Conservation (phyloP, 2,113 vertebrate species). For the Pterophyllum scalare region DNA sequence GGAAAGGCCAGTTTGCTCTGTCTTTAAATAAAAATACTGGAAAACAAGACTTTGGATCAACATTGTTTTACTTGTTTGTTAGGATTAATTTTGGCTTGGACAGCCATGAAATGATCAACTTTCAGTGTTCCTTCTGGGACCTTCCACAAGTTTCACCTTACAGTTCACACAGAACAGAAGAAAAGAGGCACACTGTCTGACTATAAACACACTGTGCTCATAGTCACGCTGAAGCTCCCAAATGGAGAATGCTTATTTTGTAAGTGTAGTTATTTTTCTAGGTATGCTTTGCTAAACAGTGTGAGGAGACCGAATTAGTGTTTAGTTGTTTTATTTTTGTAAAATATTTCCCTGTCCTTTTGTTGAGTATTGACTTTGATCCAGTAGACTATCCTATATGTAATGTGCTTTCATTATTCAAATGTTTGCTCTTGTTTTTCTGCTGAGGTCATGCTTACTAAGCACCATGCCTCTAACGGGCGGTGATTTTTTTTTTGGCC, state of each 20-base stretch:
- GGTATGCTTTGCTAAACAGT: background rate
- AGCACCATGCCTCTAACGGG: background rate
- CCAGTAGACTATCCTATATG: background rate
- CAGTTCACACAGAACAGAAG: slow-evolving; percentile 1
- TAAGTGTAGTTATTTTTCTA: background rate
- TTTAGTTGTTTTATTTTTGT: background rate
- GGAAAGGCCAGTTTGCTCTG: background rate
- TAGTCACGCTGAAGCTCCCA: background rate
- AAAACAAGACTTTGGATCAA: background rate
- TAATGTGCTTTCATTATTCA: background rate
- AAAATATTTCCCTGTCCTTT: background rate
- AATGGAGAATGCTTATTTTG: background rate
- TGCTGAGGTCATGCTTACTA: background rate
- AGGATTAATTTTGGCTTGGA: background rate
- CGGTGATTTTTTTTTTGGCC: rapidly evolving
- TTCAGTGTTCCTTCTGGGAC: background rate
- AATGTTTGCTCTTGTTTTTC: background rate
- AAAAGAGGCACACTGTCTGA: background rate
- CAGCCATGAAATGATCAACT: background rate
- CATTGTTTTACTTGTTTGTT: rapidly evolving
- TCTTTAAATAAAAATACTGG: background rate
- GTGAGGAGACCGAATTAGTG: background rate
- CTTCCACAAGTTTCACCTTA: background rate
- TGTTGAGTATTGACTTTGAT: background rate
- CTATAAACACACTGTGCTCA: background rate